Conservation (phyloP, 2,888 invertebrate species). For the Dicranocentrus wangi region DNA sequence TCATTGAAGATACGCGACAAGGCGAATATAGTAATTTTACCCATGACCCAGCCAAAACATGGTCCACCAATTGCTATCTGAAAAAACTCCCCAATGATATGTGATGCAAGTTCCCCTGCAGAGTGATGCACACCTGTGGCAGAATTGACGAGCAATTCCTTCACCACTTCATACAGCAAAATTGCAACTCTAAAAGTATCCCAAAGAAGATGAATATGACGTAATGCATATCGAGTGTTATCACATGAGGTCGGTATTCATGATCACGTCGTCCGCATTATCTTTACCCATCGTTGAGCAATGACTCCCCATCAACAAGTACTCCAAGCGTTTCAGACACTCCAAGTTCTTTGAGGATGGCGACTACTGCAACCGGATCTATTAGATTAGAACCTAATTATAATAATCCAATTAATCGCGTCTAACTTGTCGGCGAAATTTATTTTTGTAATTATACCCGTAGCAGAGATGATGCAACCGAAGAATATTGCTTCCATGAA, state of each 20-base stretch:
- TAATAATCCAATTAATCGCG: too few relatives aligned
- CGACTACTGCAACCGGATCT: constrained; percentile 77
- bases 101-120: neutral
- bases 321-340: constrained; percentile 74
- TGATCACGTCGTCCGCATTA: too few relatives aligned
- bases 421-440: neutral
- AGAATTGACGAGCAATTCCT: constrained; percentile 45
- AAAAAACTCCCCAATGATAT: constrained; percentile 50
- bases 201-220: too few relatives aligned
- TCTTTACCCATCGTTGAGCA: constrained; percentile 77
- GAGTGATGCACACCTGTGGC: constrained; percentile 44
- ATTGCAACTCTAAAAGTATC: constrained; percentile 75
- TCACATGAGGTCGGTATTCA: too few relatives aligned
- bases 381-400: too few relatives aligned
- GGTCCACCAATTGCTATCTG: constrained; percentile 67
- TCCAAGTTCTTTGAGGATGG: constrained; percentile 75
- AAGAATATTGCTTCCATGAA: constrained; percentile 75
- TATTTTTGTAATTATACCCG: constrained; percentile 16
- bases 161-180: constrained; percentile 75
- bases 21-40: constrained; percentile 74
- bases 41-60: constrained; percentile 75
- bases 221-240: too few relatives aligned
- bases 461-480: constrained; percentile 75
- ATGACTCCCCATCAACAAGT: constrained; percentile 76
- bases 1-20: constrained; percentile 75